These are phyloP conservation scores for Henricia sp. DNA, from an alignment of 53 echinoderm and acorn worm genomes.

Conservation along the genomic window DNA sequence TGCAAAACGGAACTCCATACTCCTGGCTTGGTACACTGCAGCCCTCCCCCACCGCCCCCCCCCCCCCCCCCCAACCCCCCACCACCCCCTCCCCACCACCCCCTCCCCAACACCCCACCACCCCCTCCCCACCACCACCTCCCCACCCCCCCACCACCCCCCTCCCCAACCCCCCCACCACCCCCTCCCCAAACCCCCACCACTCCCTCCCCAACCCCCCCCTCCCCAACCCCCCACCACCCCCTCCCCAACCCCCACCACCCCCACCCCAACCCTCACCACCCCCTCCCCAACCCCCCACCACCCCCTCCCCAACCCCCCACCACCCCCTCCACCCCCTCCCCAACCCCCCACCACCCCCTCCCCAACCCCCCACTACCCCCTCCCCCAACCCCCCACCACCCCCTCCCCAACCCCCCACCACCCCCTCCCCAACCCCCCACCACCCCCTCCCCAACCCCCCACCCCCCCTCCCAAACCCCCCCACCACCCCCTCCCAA, in stretches of 20 bases:
- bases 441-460: not conserved
- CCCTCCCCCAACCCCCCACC: no score
- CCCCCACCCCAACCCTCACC: not conserved
- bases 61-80: no score
- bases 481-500: not conserved
- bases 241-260: not conserved
- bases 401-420: no score
- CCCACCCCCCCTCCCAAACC: not conserved
- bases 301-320: no score
- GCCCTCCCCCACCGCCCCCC: not conserved
- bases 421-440: not conserved
- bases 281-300: no score
- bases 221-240: not conserved
- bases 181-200: not conserved
- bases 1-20: no score
- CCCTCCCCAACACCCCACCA: not conserved
- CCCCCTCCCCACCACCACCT: not conserved
- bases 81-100: not conserved
- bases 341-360: no score
- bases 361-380: no score
- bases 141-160: not conserved
- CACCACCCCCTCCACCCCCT: no score
- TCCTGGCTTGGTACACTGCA: no score
- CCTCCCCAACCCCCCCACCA: not conserved
- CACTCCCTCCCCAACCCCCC: not conserved